These are phyloP conservation scores for Spodoptera exigua DNA, from an alignment of 2,888 invertebrate species.

Conservation along the genomic window DNA sequence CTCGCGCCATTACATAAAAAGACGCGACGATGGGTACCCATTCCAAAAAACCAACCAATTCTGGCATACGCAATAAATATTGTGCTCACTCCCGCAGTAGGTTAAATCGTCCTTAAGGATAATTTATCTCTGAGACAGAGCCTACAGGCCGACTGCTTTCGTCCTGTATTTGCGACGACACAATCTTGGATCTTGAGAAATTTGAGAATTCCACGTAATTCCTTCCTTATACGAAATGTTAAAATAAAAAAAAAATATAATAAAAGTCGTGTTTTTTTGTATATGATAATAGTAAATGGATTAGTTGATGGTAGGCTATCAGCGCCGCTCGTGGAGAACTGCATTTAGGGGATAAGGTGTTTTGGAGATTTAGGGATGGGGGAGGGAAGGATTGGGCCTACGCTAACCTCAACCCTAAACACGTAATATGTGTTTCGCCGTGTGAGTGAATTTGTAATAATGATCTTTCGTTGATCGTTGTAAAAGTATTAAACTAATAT, in stretches of 20 bases:
- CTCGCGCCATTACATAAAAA: slow-evolving; percentile 7
- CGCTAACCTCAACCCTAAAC: too few species aligned
- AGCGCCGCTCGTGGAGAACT: too few species aligned
- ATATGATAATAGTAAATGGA: too few species aligned
- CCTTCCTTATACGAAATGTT: slow-evolving; percentile 35
- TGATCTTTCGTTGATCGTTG: too few species aligned
- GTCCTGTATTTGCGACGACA: slow-evolving; percentile 43
- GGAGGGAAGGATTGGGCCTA: too few species aligned
- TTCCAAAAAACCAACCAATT: slow-evolving; percentile 25
- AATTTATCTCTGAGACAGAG: slow-evolving; percentile 58
- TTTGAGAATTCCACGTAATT: slow-evolving; percentile 47
- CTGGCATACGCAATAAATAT: slow-evolving; percentile 50
- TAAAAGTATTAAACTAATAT: too few species aligned
- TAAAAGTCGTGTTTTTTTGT: too few species aligned
- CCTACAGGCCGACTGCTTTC: slow-evolving; percentile 36
- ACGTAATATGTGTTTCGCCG: too few species aligned
- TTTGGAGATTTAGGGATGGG: too few species aligned
- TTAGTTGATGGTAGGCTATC: too few species aligned
- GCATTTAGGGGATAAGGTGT: too few species aligned
- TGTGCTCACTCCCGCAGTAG: slow-evolving; percentile 43
- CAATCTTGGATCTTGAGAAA: slow-evolving; percentile 57
- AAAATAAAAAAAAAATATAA: slow-evolving; percentile 5
- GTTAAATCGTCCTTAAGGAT: slow-evolving; percentile 61
- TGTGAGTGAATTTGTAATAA: too few species aligned
- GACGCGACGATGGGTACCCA: slow-evolving; percentile 1